Base-by-base conservation (phyloP, 2,113 vertebrate genomes). In the Gadus chalcogrammus region DNA sequence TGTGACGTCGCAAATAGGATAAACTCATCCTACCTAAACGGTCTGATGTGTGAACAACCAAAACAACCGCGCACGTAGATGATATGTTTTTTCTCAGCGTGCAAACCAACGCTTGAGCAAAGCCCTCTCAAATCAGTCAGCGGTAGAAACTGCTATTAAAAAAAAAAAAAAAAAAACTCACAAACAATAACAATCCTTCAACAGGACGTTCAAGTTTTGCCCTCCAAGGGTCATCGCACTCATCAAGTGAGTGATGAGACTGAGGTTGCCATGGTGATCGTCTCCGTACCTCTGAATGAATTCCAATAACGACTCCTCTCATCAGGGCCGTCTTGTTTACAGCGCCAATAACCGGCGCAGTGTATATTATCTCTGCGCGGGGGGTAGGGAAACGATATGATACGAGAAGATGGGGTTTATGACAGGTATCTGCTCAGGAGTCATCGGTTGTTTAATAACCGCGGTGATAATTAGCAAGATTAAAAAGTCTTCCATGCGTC, bases 361-460 rank as follows among this genome's bases (percentile, higher is more conserved):
- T 70, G 68, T 84, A 48, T 78, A 90, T 89, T 81, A 71, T 65
- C 69, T 79, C 67, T 80, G 55, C 13, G 42, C 6, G 42, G 9
- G 42, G 12, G 12, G 12, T 1, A 9, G 42, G 42, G 31, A 31
- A 82, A 82, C 75, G 55, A 85, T 81, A 81, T 69, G 67, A 89
- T 76, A 68, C 63, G 55, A 64, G 80, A 71, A 61, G 71, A 82
- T 75, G 69, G 69, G 73, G 76, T 86, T 86, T 87, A 80, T 76
- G 77, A 79, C 68, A 12, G 67, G 72, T 76, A 69, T 79, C 82
- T 61, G 76, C 84, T 80, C 68, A 75, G 79, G 79, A 73, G 72
- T 81, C 86, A 79, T 64, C 63, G 67, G 81, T 38, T 69, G 78
- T 73, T 83, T 85, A 86, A 89, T 88, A 78, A 83, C 65, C 61